Evolutionary conservation across 2,113 vertebrate genomes (phyloP).

Genomic region (Bucco capensis): DNA sequence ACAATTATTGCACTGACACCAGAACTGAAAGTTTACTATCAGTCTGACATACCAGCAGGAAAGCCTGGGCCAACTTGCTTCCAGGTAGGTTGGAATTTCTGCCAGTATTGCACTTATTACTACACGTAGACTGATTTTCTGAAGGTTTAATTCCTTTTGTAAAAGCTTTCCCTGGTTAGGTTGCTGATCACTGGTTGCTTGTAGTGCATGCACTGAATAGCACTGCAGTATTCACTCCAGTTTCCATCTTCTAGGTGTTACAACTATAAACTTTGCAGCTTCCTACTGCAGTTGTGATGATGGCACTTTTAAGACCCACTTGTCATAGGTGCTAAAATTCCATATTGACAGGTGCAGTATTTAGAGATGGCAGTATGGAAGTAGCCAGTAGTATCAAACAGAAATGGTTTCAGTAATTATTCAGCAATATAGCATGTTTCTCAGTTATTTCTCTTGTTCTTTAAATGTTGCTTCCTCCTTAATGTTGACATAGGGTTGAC

Average conservation of each 20-base stretch:
- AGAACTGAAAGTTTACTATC: slow-evolving; percentile 93
- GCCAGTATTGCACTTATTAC: background rate
- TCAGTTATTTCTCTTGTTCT: background rate
- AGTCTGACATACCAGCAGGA: slow-evolving; percentile 91
- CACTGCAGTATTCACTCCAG: background rate
- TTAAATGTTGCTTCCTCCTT: background rate
- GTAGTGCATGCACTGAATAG: background rate
- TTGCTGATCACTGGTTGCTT: background rate
- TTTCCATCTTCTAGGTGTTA: background rate
- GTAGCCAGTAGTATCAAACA: background rate
- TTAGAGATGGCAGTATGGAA: background rate
- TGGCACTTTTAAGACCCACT: background rate
- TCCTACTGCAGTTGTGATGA: background rate
- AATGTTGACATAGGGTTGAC: background rate
- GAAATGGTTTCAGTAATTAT: background rate
- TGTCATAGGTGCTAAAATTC: background rate
- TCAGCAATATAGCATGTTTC: background rate
- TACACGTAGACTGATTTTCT: background rate
- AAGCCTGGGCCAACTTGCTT: slow-evolving; percentile 95
- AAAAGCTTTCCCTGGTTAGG: background rate
- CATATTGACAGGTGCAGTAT: background rate
- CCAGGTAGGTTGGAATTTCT: slow-evolving; percentile 78
- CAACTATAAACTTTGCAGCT: background rate
- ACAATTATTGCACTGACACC: slow-evolving; percentile 91
- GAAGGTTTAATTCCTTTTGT: background rate